These are phyloP conservation scores for Morone saxatilis DNA, from an alignment of 2,113 vertebrate genomes.

Conservation along the genomic window DNA sequence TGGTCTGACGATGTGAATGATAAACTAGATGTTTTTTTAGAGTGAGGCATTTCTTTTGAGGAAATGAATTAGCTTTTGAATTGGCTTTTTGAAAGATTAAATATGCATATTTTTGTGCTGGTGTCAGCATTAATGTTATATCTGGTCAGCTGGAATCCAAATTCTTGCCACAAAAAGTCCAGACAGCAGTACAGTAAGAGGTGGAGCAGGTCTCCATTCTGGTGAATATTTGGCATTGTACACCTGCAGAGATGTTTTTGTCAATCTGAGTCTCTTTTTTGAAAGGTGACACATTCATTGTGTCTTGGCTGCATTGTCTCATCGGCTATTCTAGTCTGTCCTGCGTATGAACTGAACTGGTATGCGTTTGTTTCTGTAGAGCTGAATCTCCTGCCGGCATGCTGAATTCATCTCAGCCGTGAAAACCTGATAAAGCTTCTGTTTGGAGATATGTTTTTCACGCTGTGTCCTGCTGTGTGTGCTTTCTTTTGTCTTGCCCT, in stretches of 20 bases:
- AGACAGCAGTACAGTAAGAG: background rate
- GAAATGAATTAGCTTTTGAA: background rate
- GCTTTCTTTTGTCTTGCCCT: background rate
- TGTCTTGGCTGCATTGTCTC: conserved; percentile 13
- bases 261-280: background rate
- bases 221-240: background rate
- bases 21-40: background rate
- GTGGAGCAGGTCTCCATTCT: background rate
- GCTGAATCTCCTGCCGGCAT: conserved; percentile 6
- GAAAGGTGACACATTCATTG: conserved; percentile 24
- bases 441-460: background rate
- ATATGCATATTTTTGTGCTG: background rate
- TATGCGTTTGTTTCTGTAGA: conserved; percentile 10
- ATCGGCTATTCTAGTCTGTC: conserved; percentile 35
- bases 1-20: background rate
- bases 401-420: background rate
- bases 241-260: conserved; percentile 28
- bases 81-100: background rate
- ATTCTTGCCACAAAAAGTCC: background rate
- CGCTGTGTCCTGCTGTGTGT: too few relatives aligned
- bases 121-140: background rate
- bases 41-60: background rate
- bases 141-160: background rate
- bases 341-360: conserved; percentile 8
- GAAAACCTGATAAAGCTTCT: background rate